A percentile compares a stretch with the other conserved stretches of the same genome.
Evolutionary conservation across 1,140 invertebrate genomes (phyloP).

Genomic region (Nautilus pompilius): DNA sequence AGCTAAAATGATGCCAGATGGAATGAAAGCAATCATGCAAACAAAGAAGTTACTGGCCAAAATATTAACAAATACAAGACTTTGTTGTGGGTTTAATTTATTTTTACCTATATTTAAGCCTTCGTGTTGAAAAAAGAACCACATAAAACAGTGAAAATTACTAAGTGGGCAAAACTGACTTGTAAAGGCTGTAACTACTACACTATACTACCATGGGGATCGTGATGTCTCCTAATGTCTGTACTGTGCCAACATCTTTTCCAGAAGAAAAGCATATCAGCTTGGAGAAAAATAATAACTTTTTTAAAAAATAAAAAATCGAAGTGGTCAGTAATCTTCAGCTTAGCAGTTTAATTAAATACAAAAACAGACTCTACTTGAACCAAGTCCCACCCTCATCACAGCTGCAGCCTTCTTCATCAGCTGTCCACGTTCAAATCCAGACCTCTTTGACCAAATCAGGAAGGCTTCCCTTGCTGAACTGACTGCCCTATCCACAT

Average conservation of each 20-base stretch:
- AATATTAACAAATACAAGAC: no score
- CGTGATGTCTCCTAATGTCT: background rate
- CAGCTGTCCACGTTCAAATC: slow-evolving; percentile 46
- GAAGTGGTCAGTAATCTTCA: background rate
- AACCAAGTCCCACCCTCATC: slow-evolving; percentile 35
- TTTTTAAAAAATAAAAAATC: background rate
- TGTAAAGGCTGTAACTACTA: no score
- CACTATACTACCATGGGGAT: background rate
- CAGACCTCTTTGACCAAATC: slow-evolving; percentile 42
- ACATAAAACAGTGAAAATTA: no score
- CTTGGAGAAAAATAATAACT: background rate
- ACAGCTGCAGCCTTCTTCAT: slow-evolving; percentile 43
- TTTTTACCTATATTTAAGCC: no score
- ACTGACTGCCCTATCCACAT: slow-evolving; percentile 42
- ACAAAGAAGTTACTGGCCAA: no score
- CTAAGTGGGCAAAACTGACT: no score
- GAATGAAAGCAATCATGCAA: no score
- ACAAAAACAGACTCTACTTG: background rate
- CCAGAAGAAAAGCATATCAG: background rate
- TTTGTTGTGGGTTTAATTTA: no score
- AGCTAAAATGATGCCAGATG: no score
- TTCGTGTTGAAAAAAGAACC: no score
- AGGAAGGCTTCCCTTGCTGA: slow-evolving; percentile 33
- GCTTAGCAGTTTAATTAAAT: background rate
- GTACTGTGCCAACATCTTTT: background rate